Evolutionary conservation across 2,888 invertebrate genomes (phyloP), one percentile per base, ranked within the genome.

Genomic region (Norana najaformis): DNA sequence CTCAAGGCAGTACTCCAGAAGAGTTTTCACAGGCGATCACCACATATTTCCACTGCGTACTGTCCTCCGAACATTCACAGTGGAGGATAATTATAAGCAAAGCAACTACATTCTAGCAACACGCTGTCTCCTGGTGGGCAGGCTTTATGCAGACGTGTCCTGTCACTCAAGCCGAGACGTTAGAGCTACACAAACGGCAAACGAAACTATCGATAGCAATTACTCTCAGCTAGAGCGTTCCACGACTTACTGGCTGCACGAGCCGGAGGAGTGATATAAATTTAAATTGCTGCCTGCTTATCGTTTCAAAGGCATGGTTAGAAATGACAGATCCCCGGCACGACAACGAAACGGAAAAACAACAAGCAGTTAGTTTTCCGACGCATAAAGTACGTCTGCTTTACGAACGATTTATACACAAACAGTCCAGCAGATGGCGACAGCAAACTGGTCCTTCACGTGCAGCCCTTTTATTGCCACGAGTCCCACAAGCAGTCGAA

Each of bases 211-310:
- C 69, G 69, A 69, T 11, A 8, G 69, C 13, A 69, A n/a, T 69
- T n/a, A 5, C 69, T n/a, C 69, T 69, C 69, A n/a, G n/a, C 30
- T 13, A n/a, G n/a, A 69, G 69, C 69, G n/a, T n/a, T 69, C 69
- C 69, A n/a, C 69, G 69, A 69, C 69, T 69, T 11, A n/a, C 11
- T 8, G 69, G 69, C 69, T 69, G 69, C 69, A 37, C 85, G 35
- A 85, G 35, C 35, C 85, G 36, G 85, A 36, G 85, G 85, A 85
- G 85, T 85, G 85, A 85, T 85, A 37, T 85, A 85, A 85, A 85
- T 85, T 85, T 37, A 36, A 85, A 36, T 85, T 85, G 85, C 85
- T 85, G 85, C 85, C 85, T 85, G 85, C 85, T 85, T 35, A 23
- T 85, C 37, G 34, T 85, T 85, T 85, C 37, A 85, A 85, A 85